phyloP scores from a whole-genome alignment of 2,797 vertebrate species.

The Leptatherina wallacei region DNA sequence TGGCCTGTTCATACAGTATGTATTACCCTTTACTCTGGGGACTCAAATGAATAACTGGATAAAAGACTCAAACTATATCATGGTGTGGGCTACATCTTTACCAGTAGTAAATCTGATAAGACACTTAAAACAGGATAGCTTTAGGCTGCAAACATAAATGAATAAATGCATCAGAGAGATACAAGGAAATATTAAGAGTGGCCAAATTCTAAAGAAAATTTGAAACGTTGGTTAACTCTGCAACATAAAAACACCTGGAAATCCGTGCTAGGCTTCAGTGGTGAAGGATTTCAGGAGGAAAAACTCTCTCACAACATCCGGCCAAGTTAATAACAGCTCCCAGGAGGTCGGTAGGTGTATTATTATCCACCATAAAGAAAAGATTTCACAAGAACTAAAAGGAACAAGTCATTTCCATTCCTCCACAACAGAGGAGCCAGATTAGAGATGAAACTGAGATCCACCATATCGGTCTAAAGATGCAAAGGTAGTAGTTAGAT shows the following conservation, averaged over 20 bases:
- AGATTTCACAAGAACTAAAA: not conserved
- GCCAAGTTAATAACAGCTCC: not conserved
- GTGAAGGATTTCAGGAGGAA: not conserved
- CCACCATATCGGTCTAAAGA: not conserved
- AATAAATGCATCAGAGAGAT: not conserved
- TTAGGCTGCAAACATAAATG: not conserved
- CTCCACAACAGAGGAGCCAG: not conserved
- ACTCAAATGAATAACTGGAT: not conserved
- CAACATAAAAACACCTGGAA: not conserved
- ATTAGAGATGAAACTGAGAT: not conserved
- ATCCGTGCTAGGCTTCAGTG: not conserved
- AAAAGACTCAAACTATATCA: not conserved
- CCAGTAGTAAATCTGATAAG: not conserved
- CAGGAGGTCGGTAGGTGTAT: not conserved
- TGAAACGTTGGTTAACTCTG: not conserved
- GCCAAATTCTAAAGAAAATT: not conserved
- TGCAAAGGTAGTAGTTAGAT: not conserved
- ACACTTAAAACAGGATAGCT: not conserved
- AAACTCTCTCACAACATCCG: not conserved
- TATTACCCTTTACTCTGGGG: not conserved
- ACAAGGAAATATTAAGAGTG: not conserved
- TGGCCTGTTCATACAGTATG: not conserved
- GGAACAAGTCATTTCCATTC: not conserved
- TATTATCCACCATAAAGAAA: not conserved
- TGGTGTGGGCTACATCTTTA: not conserved